Percentiles rank a stretch among this genome's conserved stretches.
phyloP scores from a whole-genome alignment of 2,888 invertebrate species.

The Campoletis raptor region DNA sequence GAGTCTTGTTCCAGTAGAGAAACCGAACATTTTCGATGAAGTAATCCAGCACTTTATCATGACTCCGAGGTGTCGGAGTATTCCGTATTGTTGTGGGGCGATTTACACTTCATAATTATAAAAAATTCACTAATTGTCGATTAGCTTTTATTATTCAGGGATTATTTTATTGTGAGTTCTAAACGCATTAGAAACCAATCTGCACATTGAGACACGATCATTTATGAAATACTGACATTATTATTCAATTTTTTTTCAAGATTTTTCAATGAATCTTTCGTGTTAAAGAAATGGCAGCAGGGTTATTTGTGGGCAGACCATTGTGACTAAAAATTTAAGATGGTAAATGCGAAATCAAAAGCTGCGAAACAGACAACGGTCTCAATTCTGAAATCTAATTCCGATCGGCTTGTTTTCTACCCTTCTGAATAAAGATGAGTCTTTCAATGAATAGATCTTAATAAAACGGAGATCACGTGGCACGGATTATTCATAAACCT shows the following conservation, averaged over 20 bases:
- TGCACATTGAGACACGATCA: not conserved
- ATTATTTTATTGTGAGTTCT: not conserved
- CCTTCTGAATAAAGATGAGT: not conserved
- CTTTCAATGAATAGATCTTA: not conserved
- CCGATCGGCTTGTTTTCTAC: not conserved
- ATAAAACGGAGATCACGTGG: not conserved
- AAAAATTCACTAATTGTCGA: conserved; percentile 6
- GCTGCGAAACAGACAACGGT: not conserved
- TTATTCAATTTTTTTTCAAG: not conserved
- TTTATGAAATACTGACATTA: not conserved
- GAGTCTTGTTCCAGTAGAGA: not conserved
- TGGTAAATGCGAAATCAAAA: not conserved
- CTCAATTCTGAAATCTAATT: not conserved
- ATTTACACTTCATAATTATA: conserved; percentile 5
- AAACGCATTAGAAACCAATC: not conserved
- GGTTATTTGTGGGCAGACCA: not conserved
- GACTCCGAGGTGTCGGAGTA: not conserved
- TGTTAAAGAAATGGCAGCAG: no score
- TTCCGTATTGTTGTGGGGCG: not conserved
- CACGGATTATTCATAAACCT: conserved; percentile 11
- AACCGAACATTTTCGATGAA: not conserved
- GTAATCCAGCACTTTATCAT: not conserved
- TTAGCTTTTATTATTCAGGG: not conserved
- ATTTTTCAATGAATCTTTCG: not conserved
- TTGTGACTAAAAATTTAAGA: not conserved